Conservation (phyloP, 2,113 vertebrate genomes). For the Nerophis ophidion region DNA sequence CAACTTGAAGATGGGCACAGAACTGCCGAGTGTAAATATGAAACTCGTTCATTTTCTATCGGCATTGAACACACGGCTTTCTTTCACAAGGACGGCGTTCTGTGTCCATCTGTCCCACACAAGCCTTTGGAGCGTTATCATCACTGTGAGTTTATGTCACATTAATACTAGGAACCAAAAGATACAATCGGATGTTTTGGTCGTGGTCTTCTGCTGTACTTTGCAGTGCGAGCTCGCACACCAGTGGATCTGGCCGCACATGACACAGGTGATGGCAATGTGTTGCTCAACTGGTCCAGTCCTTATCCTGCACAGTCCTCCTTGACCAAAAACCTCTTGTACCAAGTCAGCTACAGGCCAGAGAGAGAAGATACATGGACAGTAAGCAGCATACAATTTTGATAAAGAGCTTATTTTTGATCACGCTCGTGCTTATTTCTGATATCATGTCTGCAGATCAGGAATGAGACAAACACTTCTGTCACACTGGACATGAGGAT, state of each 20-base stretch:
- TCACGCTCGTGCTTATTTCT: neutral
- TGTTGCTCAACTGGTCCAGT: conserved; percentile 56
- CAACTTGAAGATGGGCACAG: neutral
- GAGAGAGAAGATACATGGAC: conserved; percentile 54
- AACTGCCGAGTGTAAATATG: conserved; percentile 37
- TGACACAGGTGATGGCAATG: conserved; percentile 7
- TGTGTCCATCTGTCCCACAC: conserved; percentile 12
- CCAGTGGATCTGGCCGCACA: conserved; percentile 32
- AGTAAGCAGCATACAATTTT: conserved; percentile 36
- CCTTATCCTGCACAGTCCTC: conserved; percentile 54
- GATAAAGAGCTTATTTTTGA: too few species aligned
- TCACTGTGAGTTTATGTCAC: conserved; percentile 45
- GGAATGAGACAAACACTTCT: conserved; percentile 19
- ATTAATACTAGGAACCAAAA: neutral
- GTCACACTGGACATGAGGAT: conserved; percentile 16
- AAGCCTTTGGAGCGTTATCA: conserved; percentile 24
- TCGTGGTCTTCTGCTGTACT: conserved; percentile 3
- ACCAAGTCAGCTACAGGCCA: conserved; percentile 62
- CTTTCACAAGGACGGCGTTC: conserved; percentile 33
- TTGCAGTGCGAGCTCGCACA: conserved; percentile 51
- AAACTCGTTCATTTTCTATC: rapidly evolving
- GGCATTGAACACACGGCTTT: conserved; percentile 17
- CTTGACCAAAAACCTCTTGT: conserved; percentile 47
- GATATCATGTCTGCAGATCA: conserved; percentile 23
- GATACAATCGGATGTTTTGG: neutral